Base-by-base conservation (phyloP, 2,113 vertebrate genomes). In the Scomber japonicus region DNA sequence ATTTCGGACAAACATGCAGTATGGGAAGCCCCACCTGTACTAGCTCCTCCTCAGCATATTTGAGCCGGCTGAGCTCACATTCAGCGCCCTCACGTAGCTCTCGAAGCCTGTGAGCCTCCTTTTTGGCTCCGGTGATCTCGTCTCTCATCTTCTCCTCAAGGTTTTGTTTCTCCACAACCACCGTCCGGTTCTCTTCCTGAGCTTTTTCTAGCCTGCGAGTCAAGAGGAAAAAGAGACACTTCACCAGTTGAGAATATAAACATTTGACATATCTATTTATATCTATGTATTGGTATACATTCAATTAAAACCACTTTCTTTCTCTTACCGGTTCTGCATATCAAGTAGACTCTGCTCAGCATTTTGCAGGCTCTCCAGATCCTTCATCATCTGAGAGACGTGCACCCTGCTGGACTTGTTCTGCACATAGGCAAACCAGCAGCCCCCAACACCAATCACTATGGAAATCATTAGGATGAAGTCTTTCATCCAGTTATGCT, bases 401-500 rank as follows among this genome's bases (percentile, higher is more conserved):
- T 99, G 98, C 80, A 99, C 96, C 92, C 96, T 97, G 62, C 97
- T 99, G 51, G 96, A 96, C 89, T 97, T 98, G 95, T 98, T 99
- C 91, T 99, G 98, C 11, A 97, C 95, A 48, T 99, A 99, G 11
- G 98, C 98, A 90, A 99, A 99, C 98, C 98, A 99, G 95, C 98
- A 99, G 81, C 98, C 98, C 16, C 97, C 97, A 59, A 99, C 96
- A 0, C 98, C 98, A 66, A 99, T 98, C 88, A 99, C 96, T 81
- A 99, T 99, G 89, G 98, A 99, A 84, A 99, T 90, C 79, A 97
- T 97, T 78, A 99, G 95, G 80, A 98, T 89, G 77, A 99, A 98
- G 95, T 99, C 98, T 86, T 99, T 99, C 95, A 98, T 96, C 97
- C 97, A 99, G 93, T 99, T 99, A 86, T 99, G 97, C 84, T 97